phyloP scores from a whole-genome alignment of 2,888 invertebrate genomes.

The Lamellibrachia satsuma region DNA sequence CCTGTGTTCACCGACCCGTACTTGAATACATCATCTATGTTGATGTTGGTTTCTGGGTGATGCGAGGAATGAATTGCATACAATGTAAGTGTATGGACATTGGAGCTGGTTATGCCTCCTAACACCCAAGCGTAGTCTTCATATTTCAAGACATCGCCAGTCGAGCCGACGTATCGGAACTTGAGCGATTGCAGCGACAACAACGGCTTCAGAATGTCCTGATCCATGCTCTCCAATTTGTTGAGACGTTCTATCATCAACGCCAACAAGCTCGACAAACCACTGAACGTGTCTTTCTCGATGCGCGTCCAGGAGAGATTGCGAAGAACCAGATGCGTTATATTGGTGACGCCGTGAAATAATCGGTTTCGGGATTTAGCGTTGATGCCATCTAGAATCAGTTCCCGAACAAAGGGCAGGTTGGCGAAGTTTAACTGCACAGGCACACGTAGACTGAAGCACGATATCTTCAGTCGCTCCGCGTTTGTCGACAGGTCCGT shows the following conservation, averaged over 20 bases:
- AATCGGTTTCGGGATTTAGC: background rate
- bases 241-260: background rate
- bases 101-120: background rate
- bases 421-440: background rate
- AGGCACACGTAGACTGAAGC: background rate
- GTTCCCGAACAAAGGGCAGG: background rate
- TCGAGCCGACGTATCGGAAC: background rate
- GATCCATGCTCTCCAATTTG: background rate
- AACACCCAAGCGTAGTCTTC: background rate
- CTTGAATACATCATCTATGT: background rate
- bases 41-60: background rate
- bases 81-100: background rate
- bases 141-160: background rate
- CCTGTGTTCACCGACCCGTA: too few species aligned
- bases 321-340: slow-evolving; percentile 1
- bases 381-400: background rate
- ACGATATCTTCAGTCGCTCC: background rate
- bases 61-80: background rate
- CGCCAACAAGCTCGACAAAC: background rate
- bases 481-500: background rate
- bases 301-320: background rate
- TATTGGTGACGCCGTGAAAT: background rate
- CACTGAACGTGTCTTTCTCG: background rate
- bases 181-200: background rate
- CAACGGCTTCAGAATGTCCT: background rate